Evolutionary conservation across 2,113 vertebrate species (phyloP).

Genomic region (Gallinago media): DNA sequence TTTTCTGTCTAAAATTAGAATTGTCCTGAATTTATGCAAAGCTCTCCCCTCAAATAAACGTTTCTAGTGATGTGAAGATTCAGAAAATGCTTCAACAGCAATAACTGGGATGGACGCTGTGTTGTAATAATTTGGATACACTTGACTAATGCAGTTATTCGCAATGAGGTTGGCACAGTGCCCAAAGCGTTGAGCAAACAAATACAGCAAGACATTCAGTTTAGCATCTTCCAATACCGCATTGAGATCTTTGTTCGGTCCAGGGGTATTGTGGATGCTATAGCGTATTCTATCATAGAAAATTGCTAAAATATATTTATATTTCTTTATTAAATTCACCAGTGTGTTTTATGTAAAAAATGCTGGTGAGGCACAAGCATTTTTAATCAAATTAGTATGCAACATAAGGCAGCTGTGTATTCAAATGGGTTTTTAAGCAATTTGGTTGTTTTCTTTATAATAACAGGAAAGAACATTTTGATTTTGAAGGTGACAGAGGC

Average conservation of each 20-base stretch:
- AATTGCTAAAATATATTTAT: conserved; percentile 47
- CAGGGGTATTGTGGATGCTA: conserved; percentile 56
- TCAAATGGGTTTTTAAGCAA: conserved; percentile 90
- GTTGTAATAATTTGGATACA: conserved; percentile 88
- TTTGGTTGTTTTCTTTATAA: conserved; percentile 91
- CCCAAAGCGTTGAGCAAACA: conserved; percentile 84
- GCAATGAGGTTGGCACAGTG: conserved; percentile 84
- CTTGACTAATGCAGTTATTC: conserved; percentile 88
- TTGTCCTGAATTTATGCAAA: conserved; percentile 66
- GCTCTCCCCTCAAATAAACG: conserved; percentile 67
- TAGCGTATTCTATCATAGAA: neutral
- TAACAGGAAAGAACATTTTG: conserved; percentile 91
- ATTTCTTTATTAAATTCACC: conserved; percentile 80
- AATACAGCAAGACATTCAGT: conserved; percentile 74
- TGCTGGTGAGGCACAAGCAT: conserved; percentile 79
- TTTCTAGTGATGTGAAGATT: conserved; percentile 72
- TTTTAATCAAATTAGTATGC: conserved; percentile 91
- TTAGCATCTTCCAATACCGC: conserved; percentile 63
- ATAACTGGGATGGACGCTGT: conserved; percentile 83
- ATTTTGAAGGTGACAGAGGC: conserved; percentile 92
- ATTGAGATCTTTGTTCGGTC: conserved; percentile 65
- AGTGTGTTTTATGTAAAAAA: conserved; percentile 77
- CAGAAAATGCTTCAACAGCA: conserved; percentile 82
- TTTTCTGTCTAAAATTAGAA: conserved; percentile 62
- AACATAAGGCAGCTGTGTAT: conserved; percentile 89